A percentile compares a stretch with the other conserved stretches of the same genome.
These are phyloP conservation scores for Podilymbus podiceps DNA, from an alignment of 2,113 vertebrate genomes.

Conservation along the genomic window DNA sequence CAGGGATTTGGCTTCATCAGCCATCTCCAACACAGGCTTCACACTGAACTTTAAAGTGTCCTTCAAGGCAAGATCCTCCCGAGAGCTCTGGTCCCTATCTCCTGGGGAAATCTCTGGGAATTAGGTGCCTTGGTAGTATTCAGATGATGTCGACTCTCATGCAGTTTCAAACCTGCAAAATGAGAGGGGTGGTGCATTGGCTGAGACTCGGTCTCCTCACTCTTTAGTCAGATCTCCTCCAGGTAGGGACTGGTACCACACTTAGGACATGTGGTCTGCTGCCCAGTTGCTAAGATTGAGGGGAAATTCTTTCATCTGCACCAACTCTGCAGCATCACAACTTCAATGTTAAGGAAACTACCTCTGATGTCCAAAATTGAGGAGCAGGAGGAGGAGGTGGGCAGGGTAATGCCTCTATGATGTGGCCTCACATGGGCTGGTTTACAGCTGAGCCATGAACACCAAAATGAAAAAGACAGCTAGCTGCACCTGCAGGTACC, in stretches of 20 bases:
- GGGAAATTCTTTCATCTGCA: not conserved
- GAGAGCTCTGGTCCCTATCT: not conserved
- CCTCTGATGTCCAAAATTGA: not conserved
- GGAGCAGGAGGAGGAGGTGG: not conserved
- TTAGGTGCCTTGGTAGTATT: not conserved
- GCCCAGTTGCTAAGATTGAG: not conserved
- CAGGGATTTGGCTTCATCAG: not conserved
- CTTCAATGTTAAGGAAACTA: not conserved
- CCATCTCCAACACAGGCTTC: not conserved
- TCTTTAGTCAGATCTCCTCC: not conserved
- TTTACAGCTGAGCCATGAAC: conserved; percentile 17
- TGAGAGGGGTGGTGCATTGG: not conserved
- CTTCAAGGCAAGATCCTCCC: not conserved
- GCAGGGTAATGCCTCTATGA: not conserved
- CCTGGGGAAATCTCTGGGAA: not conserved
- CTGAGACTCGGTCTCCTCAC: not conserved
- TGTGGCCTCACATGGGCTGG: not conserved
- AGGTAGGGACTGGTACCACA: not conserved
- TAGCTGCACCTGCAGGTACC: not conserved
- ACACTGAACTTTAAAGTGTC: not conserved
- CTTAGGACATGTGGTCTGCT: not conserved
- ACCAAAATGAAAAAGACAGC: not conserved
- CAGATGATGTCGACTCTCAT: not conserved
- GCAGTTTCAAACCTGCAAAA: not conserved
- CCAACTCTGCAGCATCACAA: not conserved